Conservation (phyloP, 2,113 vertebrate genomes). For the Anoura caudifer region DNA sequence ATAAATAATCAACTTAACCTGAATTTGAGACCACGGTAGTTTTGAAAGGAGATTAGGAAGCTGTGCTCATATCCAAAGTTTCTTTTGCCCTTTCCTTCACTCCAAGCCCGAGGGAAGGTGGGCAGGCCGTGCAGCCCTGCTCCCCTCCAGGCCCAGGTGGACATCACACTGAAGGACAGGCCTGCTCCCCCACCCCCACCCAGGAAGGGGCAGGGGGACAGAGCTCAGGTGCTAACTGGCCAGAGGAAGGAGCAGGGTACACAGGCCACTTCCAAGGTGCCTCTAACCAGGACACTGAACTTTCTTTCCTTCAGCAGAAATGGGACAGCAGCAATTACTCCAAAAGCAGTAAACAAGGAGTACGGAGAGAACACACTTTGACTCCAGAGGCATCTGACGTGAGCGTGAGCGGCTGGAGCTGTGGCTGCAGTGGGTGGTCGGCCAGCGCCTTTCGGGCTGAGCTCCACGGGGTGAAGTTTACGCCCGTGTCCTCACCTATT, state of each 20-base stretch:
- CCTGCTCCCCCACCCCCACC: background rate
- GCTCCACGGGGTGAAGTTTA: background rate
- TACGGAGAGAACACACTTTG: background rate
- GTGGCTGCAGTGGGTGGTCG: background rate
- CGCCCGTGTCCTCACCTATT: background rate
- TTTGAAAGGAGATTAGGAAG: conserved; percentile 9
- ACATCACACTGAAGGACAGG: background rate
- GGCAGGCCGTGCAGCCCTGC: background rate
- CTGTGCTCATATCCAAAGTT: background rate
- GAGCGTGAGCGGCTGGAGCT: background rate
- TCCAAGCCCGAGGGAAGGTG: background rate
- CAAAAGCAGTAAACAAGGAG: background rate
- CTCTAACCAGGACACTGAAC: background rate
- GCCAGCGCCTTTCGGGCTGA: background rate
- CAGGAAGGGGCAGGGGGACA: background rate
- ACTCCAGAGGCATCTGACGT: background rate
- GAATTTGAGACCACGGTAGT: background rate
- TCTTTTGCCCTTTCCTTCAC: background rate
- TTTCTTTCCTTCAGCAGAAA: background rate
- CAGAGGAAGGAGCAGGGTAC: background rate
- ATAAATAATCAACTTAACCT: background rate
- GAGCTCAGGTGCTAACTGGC: background rate
- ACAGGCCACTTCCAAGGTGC: background rate
- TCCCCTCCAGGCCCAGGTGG: background rate
- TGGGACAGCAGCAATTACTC: background rate